Base-by-base conservation (phyloP, 2,888 invertebrate genomes). In the Hipparchia semele region DNA sequence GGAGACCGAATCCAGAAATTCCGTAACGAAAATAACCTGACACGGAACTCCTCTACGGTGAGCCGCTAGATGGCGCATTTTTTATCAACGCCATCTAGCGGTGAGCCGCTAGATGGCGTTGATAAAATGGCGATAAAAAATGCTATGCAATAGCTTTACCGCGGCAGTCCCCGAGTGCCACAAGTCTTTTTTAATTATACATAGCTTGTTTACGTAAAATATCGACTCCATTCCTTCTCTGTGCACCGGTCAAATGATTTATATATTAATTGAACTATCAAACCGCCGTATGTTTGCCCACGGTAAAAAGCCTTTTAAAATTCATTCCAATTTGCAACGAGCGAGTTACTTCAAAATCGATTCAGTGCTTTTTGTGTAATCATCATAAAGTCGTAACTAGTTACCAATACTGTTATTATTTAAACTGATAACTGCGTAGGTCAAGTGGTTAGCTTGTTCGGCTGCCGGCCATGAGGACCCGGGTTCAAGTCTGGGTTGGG, bases 221-320 rank as follows among this genome's bases (percentile, higher is more conserved):
- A 76, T 78, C 81, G 76, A 68, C 75, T 81, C 80, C 78, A 75
- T 64, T 9, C 33, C 68, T 60, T 78, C 74, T 77, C 9, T 9
- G 68, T 67, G 66, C 67, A 69, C 67, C 74, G 73, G 73, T 73
- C 77, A 80, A 81, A 82, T 83, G 79, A 81, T 82, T 82, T 76
- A 81, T 82, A 81, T 79, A 81, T 81, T 82, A 81, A 83, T 83
- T 80, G 80, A 81, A 81, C 80, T 80, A 82, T 80, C 77, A 78
- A 77, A 77, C 79, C 78, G 77, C 79, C 75, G 73, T 75, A 74
- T 75, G 78, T 71, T 70, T 75, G 73, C 74, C 49, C 33, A 64
- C 61, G 33, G 71, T 69, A 67, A 75, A 77, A 75, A 72, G 65
- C 73, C 65, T 68, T 74, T 72, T 77, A 64, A 68, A 74, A 70